Base-by-base conservation (phyloP, 2,888 invertebrate genomes). In the Phyllotreta striolata region DNA sequence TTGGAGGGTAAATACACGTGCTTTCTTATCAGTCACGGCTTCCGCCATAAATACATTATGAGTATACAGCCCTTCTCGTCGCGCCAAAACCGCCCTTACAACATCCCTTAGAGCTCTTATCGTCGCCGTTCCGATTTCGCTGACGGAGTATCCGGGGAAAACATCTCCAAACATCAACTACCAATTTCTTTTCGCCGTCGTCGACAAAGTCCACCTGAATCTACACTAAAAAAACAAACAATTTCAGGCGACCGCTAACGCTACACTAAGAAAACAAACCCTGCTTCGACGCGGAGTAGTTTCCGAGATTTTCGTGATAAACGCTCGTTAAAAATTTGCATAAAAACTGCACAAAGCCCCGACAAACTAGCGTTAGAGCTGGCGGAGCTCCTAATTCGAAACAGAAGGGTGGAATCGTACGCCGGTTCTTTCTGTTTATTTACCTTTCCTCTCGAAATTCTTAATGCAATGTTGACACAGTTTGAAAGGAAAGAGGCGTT, bases 11-110 rank as follows among this genome's bases (percentile, higher is more conserved):
- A 65, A 69, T 67, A 66, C 64, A 66, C 67, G 62, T 65, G 67
- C 64, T 66, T 61, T 67, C 67, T 71, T 69, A 71, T 71, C 69
- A 64, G 62, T 61, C 55, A 62, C 55, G 55, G 60, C 64, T 66
- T 64, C 67, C 66, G 61, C 49, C 64, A 66, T 71, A 71, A 71
- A 71, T 71, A 70, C 69, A 65, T 70, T 70, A 71, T 66, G 71
- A 70, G 66, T 57, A 55, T 13, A 8, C 24, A 43, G 13, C 56
- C 56, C 44, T 56, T 37, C 12, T 24, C 37, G 59, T 34, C 49
- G 55, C 24, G 24, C 9, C 9, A 52, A 35, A 34, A 52, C 37
- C 60, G 14, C 8, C 60, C 60, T 44, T 44, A 51, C 43, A n/a
- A 60, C 60, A 60, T 38, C 52, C 52, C 60, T 52, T 44, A 60